Base-by-base conservation (phyloP, 1,140 invertebrate species). In the Neodiprion pinetum region DNA sequence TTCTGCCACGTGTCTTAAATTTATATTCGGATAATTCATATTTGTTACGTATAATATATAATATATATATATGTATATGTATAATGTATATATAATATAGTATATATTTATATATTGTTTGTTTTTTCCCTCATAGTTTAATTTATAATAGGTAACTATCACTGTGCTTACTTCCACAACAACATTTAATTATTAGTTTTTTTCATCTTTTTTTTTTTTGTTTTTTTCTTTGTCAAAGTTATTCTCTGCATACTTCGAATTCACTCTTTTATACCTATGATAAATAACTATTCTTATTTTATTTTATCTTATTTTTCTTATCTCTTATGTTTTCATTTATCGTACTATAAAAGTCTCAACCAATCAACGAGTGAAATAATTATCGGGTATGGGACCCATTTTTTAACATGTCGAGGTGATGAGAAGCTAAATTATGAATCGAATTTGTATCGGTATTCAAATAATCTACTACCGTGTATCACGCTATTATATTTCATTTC, bases 81-180 rank as follows among this genome's bases (percentile, higher is more conserved):
- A 40, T 40, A 40, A 40, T 40, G 1, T 40, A 40, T 40, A 40
- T 40, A 40, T 40, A 40, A 40, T 40, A 40, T 40, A 40, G 28
- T 40, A 40, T 40, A 40, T 40, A 40, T 40, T 40, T 40, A 40
- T 40, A 40, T 40, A 4, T 40, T 40, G 28, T 40, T 40, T 21
- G 17, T 21, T 21, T 21, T 61, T 40, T 14, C n/a, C n/a, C n/a
- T 9, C 53, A 61, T 61, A 14, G 53, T 61, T 61, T 61, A 61
- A 61, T 61, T 69, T 78, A 80, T 77, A 75, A 79, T 78, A 82
- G 72, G 73, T 81, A 80, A 83, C 80, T 83, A 84, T 82, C 79
- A 83, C 82, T 84, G 81, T 77, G 74, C 79, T 84, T 84, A 83
- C 70, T 77, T 81, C 78, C 75, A 76, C 78, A 80, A 76, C 78